These are phyloP conservation scores for Aspidiotus rigidus DNA, from an alignment of 2,888 invertebrate species.

Conservation along the genomic window DNA sequence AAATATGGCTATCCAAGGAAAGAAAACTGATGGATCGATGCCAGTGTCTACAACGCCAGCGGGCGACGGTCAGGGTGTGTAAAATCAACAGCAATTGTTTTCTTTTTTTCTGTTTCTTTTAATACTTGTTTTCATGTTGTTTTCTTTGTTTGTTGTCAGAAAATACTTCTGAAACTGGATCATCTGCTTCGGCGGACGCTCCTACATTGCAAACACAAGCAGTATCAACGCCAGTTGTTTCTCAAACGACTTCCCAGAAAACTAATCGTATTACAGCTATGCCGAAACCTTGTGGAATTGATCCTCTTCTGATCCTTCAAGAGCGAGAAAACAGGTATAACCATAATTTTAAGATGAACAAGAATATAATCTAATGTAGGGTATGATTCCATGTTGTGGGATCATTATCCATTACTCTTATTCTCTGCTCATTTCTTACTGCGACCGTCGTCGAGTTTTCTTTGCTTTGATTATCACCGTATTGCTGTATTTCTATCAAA, in stretches of 20 bases:
- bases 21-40: conserved; percentile 37
- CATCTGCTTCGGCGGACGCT: not conserved
- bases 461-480: no score
- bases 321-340: conserved; percentile 87
- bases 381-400: no score
- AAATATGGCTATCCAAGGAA: conserved; percentile 57
- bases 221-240: conserved; percentile 43
- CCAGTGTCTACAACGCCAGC: no score
- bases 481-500: no score
- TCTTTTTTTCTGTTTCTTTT: no score
- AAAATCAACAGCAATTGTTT: no score
- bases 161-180: not conserved
- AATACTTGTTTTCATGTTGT: no score
- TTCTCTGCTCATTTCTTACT: no score
- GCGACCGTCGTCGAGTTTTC: no score
- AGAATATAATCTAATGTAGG: conserved; percentile 1
- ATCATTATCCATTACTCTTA: no score
- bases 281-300: conserved; percentile 84
- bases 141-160: not conserved
- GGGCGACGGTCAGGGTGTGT: no score
- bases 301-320: conserved; percentile 82
- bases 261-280: conserved; percentile 67
- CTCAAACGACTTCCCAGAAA: conserved; percentile 39
- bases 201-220: conserved; percentile 36
- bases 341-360: not conserved